Conservation (phyloP, 2,113 vertebrate genomes). For the Actinemys pallida region DNA sequence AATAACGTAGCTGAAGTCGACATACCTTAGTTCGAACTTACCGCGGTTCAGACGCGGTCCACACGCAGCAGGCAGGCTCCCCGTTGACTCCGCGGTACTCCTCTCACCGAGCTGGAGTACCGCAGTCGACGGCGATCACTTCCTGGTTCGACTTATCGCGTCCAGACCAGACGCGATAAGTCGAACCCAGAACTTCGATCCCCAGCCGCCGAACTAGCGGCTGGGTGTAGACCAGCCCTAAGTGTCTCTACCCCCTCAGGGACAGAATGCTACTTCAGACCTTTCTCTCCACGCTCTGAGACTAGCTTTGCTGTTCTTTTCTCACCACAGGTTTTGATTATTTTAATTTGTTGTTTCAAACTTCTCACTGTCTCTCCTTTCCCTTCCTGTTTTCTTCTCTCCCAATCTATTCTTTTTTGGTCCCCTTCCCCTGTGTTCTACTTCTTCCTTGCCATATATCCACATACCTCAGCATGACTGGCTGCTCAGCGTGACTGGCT, state of each 20-base stretch:
- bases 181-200: too few relatives aligned
- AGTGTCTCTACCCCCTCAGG: background rate
- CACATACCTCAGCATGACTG: background rate
- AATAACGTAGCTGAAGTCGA: too few relatives aligned
- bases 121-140: too few relatives aligned
- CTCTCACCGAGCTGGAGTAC: too few relatives aligned
- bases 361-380: background rate
- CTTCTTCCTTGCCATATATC: background rate
- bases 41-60: too few relatives aligned
- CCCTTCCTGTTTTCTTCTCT: fast-evolving
- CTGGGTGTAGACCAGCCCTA: too few relatives aligned
- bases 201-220: too few relatives aligned
- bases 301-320: background rate
- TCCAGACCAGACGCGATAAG: too few relatives aligned
- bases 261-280: background rate
- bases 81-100: too few relatives aligned
- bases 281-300: background rate
- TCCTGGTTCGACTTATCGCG: too few relatives aligned
- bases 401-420: background rate
- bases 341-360: background rate
- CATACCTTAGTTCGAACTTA: too few relatives aligned
- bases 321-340: background rate
- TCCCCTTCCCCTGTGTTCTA: background rate
- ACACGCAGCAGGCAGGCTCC: too few relatives aligned
- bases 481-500: background rate